These are phyloP conservation scores for Salminus brasiliensis DNA, from an alignment of 2,113 vertebrate genomes.

Conservation along the genomic window DNA sequence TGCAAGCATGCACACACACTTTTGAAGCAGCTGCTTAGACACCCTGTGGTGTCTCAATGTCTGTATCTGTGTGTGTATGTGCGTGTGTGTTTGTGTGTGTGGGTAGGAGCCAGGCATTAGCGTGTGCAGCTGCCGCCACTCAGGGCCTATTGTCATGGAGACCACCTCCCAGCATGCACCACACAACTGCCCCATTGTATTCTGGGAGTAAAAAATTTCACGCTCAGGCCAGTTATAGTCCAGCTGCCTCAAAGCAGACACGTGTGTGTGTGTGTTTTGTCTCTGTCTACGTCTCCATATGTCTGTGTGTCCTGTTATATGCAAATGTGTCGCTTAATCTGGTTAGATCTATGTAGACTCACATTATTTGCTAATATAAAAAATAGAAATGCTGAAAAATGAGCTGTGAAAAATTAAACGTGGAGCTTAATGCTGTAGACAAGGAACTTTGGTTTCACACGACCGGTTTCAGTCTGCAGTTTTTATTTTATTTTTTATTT, in stretches of 20 bases:
- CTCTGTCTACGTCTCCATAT: background rate
- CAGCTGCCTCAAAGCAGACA: conserved; percentile 53
- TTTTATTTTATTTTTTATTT: no score
- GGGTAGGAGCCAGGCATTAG: conserved; percentile 11
- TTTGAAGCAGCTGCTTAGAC: conserved; percentile 53
- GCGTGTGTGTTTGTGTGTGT: conserved; percentile 10
- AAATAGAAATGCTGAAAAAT: no score
- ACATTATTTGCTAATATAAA: no score
- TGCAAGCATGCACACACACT: conserved; percentile 26
- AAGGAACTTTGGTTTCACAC: no score
- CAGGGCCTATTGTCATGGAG: conserved; percentile 51
- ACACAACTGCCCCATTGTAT: conserved; percentile 54
- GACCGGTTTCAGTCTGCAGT: no score
- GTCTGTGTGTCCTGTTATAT: conserved; percentile 3
- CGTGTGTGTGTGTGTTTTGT: conserved; percentile 6
- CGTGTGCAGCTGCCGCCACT: conserved; percentile 55
- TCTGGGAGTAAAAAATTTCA: conserved; percentile 55
- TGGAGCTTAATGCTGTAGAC: no score
- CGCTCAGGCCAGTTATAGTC: conserved; percentile 46
- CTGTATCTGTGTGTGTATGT: conserved; percentile 15
- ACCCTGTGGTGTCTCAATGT: conserved; percentile 48
- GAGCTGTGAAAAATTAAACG: no score
- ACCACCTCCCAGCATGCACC: conserved; percentile 56
- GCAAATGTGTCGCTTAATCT: no score
- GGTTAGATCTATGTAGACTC: background rate